phyloP scores from a whole-genome alignment of 2,113 vertebrate genomes.

The Speoplatyrhinus poulsoni region DNA sequence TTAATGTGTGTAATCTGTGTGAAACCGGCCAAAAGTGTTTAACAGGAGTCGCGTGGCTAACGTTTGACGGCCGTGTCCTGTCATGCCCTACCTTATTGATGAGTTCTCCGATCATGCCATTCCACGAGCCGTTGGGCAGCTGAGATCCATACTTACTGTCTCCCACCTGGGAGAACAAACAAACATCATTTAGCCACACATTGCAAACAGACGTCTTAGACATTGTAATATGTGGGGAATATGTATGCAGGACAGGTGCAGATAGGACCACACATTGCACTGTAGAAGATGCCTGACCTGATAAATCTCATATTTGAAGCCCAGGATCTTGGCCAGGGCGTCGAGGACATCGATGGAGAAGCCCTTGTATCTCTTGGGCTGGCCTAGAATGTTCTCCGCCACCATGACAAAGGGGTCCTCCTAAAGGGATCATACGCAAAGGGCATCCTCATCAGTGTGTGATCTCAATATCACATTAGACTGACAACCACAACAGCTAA shows the following conservation, averaged over 20 bases:
- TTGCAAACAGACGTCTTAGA: no score
- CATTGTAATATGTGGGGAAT: background rate
- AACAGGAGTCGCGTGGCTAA: no score
- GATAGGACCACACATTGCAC: background rate
- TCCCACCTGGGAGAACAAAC: slow-evolving; percentile 65
- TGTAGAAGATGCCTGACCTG: slow-evolving; percentile 65
- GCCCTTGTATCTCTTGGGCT: slow-evolving; percentile 96
- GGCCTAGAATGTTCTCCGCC: slow-evolving; percentile 96
- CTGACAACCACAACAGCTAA: no score
- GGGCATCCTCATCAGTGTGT: background rate
- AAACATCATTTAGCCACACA: no score
- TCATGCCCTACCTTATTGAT: slow-evolving; percentile 89
- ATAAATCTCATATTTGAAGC: slow-evolving; percentile 98
- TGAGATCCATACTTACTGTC: slow-evolving; percentile 95
- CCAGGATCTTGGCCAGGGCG: slow-evolving; percentile 90
- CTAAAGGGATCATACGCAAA: slow-evolving; percentile 62
- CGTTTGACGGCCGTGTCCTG: no score
- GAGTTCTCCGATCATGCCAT: slow-evolving; percentile 97
- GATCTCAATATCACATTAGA: no score
- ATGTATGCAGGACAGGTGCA: background rate
- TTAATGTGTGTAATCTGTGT: no score
- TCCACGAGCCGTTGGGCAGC: slow-evolving; percentile 94
- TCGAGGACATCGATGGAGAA: slow-evolving; percentile 97
- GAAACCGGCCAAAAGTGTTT: no score
- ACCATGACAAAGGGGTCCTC: slow-evolving; percentile 99